Percentiles rank a stretch among this genome's conserved stretches.
Evolutionary conservation across 2,113 vertebrate genomes (phyloP).

Genomic region (Pogonocichla stellata): DNA sequence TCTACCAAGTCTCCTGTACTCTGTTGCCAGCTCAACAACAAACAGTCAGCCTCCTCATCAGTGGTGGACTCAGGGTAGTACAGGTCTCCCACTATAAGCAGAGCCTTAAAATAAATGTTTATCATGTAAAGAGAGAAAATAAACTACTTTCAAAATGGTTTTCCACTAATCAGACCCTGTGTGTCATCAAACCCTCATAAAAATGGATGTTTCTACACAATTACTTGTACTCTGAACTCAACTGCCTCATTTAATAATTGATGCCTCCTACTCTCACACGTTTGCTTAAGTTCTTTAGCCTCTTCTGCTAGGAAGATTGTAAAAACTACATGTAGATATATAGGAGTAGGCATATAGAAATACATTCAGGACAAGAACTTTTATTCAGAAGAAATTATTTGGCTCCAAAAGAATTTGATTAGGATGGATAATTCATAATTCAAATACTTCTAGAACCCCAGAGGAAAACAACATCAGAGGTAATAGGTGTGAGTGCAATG

Average conservation of each 20-base stretch:
- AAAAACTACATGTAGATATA: neutral
- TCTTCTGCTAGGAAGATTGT: neutral
- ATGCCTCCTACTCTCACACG: neutral
- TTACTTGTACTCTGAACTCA: constrained; percentile 41
- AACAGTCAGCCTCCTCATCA: neutral
- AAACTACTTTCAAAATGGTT: neutral
- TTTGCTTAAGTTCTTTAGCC: constrained; percentile 27
- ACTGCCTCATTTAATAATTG: neutral
- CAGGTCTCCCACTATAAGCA: neutral
- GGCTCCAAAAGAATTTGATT: neutral
- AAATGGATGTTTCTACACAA: constrained; percentile 36
- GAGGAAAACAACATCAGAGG: neutral
- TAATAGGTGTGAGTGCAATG: neutral
- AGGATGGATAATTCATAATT: neutral
- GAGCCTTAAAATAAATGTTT: constrained; percentile 4
- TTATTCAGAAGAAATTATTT: neutral
- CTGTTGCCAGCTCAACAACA: neutral
- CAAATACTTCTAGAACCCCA: neutral
- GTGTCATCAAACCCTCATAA: neutral
- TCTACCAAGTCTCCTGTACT: neutral
- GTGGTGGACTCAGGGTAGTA: neutral
- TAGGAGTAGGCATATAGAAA: neutral
- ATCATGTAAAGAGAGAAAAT: neutral
- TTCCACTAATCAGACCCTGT: neutral
- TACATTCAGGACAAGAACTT: neutral